A percentile compares a stretch with the other conserved stretches of the same genome.
Conservation (phyloP, 2,113 vertebrate species). For the Crotalus helleri region DNA sequence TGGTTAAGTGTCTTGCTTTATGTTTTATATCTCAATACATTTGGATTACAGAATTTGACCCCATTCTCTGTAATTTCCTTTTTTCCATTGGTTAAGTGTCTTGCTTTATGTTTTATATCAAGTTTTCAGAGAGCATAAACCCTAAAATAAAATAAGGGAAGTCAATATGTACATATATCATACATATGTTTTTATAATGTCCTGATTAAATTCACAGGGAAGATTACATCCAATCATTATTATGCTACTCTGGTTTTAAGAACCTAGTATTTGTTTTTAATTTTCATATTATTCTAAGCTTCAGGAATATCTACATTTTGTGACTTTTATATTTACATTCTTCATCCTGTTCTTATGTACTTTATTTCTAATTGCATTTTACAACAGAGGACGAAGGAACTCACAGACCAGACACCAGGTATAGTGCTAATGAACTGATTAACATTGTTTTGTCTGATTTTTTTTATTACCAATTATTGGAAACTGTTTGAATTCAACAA, state of each 20-base stretch:
- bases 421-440: conserved; percentile 68
- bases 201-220: background rate
- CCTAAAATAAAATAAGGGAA: too few relatives aligned
- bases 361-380: conserved; percentile 76
- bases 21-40: background rate
- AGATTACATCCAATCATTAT: conserved; percentile 5
- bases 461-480: conserved; percentile 45
- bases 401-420: conserved; percentile 98
- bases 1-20: background rate
- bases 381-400: conserved; percentile 98
- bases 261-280: conserved; percentile 29
- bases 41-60: background rate
- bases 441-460: conserved; percentile 55
- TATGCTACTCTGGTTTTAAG: conserved; percentile 21
- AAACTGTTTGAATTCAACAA: conserved; percentile 70
- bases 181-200: background rate
- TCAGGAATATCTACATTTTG: conserved; percentile 60
- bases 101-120: background rate
- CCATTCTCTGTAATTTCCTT: background rate
- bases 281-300: conserved; percentile 74
- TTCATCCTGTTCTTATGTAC: conserved; percentile 68
- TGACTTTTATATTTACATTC: conserved; percentile 73
- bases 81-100: background rate
- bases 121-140: background rate
- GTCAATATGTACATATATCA: background rate